These are phyloP conservation scores for Halisarca cf. caerulea DNA, from an alignment of 37 sponge, comb jelly and placozoan species.

Conservation along the genomic window DNA sequence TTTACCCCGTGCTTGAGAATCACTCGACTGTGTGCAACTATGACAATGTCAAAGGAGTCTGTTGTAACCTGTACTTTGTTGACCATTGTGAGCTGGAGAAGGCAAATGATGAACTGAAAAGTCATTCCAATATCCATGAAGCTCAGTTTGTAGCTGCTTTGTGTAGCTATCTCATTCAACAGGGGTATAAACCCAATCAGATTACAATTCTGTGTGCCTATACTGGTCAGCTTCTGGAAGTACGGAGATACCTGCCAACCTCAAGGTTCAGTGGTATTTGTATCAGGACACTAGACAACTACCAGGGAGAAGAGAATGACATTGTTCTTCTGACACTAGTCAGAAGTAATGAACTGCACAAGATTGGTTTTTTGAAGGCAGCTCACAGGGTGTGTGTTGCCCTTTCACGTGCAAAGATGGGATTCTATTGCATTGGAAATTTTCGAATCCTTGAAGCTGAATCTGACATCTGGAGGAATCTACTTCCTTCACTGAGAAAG, in stretches of 20 bases:
- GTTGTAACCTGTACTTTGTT: constrained; percentile 63
- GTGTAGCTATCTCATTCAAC: constrained; percentile 52
- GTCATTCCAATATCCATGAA: constrained; percentile 55
- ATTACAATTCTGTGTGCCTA: constrained; percentile 78
- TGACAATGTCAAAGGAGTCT: constrained; percentile 36
- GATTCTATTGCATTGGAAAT: constrained; percentile 71
- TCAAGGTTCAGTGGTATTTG: constrained; percentile 21
- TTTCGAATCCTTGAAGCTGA: constrained; percentile 33
- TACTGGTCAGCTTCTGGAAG: constrained; percentile 44
- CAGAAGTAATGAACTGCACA: constrained; percentile 50
- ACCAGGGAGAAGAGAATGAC: constrained; percentile 80
- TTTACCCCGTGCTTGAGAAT: constrained; percentile 31
- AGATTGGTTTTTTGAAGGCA: constrained; percentile 46
- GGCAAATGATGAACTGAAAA: constrained; percentile 32
- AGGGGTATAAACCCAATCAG: constrained; percentile 26
- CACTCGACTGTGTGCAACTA: constrained; percentile 25
- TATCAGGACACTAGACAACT: constrained; percentile 61
- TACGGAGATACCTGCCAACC: constrained; percentile 28
- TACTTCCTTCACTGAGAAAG: constrained; percentile 12
- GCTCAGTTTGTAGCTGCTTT: constrained; percentile 51
- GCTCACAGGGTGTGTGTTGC: constrained; percentile 70
- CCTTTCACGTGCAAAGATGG: constrained; percentile 69
- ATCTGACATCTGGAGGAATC: constrained; percentile 30
- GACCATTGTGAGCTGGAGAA: constrained; percentile 51
- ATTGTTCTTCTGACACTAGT: constrained; percentile 70